phyloP scores from a whole-genome alignment of 2,888 invertebrate species.

The Galerucella nymphaeae region DNA sequence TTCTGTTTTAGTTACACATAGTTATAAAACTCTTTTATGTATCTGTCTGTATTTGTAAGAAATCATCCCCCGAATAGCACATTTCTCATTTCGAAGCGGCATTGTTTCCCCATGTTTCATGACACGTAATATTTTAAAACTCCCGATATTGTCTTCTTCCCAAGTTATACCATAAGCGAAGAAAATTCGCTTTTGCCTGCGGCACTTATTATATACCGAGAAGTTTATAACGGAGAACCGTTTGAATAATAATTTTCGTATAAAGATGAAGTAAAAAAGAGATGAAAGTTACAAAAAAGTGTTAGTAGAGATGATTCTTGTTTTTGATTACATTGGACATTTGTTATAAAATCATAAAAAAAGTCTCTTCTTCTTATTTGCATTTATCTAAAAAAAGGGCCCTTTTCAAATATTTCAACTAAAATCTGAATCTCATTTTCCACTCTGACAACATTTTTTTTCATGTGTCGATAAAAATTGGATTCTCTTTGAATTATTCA shows the following conservation, averaged over 20 bases:
- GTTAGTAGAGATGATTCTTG: background rate
- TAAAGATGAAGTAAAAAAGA: background rate
- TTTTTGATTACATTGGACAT: background rate
- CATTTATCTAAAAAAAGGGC: background rate
- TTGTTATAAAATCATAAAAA: background rate
- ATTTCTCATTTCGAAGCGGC: constrained; percentile 1
- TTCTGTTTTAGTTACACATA: background rate
- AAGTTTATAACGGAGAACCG: constrained; percentile 2
- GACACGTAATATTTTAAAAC: constrained; percentile 14
- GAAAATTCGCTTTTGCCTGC: background rate
- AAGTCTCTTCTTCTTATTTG: background rate
- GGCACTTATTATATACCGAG: constrained; percentile 6
- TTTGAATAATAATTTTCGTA: constrained; percentile 10
- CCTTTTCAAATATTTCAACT: background rate
- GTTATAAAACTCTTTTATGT: background rate
- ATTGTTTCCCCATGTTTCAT: constrained; percentile 1
- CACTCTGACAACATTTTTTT: background rate
- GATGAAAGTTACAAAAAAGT: background rate
- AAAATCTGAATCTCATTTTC: constrained; percentile 10
- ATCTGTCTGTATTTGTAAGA: constrained; percentile 1
- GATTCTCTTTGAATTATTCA: constrained; percentile 8
- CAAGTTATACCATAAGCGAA: constrained; percentile 3
- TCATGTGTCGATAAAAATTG: constrained; percentile 12
- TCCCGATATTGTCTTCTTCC: constrained; percentile 9
- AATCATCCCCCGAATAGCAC: background rate